phyloP scores from a whole-genome alignment of 2,797 vertebrate genomes.

The Micropoecilia bifurca region DNA sequence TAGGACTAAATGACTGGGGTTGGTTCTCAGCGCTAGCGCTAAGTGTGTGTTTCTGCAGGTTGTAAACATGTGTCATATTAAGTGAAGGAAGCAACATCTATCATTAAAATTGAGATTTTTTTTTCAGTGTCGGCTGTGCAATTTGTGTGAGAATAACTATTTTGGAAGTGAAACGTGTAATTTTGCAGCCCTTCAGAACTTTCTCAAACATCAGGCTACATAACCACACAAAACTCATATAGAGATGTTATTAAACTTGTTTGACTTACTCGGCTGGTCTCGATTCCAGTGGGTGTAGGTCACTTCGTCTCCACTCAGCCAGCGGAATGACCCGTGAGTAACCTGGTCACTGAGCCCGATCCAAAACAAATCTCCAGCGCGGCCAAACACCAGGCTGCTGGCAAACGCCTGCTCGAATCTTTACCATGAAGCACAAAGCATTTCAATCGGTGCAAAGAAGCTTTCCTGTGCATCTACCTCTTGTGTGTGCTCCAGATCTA shows the following conservation, averaged over 20 bases:
- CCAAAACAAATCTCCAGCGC: conserved; percentile 90
- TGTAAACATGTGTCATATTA: not conserved
- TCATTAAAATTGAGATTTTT: not conserved
- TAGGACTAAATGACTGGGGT: not conserved
- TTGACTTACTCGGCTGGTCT: conserved; percentile 88
- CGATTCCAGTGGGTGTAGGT: conserved; percentile 95
- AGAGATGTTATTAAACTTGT: not conserved
- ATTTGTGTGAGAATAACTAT: not conserved
- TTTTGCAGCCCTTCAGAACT: not conserved
- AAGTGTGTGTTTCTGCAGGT: not conserved
- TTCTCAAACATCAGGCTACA: not conserved
- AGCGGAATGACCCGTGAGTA: conserved; percentile 84
- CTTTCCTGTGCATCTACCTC: not conserved
- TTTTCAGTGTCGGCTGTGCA: not conserved
- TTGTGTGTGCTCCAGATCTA: conserved; percentile 46
- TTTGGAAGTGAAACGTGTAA: not conserved
- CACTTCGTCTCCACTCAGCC: conserved; percentile 91
- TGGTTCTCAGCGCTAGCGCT: not conserved
- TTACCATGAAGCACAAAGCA: not conserved
- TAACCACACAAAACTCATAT: not conserved
- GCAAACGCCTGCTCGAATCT: conserved; percentile 97
- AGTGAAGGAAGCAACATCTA: not conserved
- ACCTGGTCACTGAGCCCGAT: conserved; percentile 88
- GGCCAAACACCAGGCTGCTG: conserved; percentile 91
- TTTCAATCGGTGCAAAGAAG: not conserved